Evolutionary conservation across 2,888 invertebrate species (phyloP), one percentile per base, ranked within the genome.

Genomic region (Empis livida): DNA sequence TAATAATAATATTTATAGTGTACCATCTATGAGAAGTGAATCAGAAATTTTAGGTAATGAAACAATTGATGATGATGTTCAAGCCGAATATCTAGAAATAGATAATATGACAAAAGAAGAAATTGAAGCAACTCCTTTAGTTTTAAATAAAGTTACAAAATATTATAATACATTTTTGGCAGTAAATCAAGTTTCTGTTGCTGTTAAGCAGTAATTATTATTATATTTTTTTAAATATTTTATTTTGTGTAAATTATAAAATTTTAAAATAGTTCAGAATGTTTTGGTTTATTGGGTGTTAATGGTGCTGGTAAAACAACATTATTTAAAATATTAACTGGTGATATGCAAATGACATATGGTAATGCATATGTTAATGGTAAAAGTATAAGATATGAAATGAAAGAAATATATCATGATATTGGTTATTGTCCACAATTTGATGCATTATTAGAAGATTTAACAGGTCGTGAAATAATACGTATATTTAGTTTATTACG

Each of bases 251-350:
- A n/a, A 13, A 13, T 10, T 32, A 32, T 10, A 32, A 13, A 27
- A 5, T 20, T 20, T 20, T 20, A 20, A 5, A 35, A n/a, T n/a
- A 64, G 79, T 49, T 77, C 77, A 10, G 89, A 89, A 67, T 87
- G 87, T 59, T 90, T 90, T 59, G 89, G 89, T 2, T 66, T 90
- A 38, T 69, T 90, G 43, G 88, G 90, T 1, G 81, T 88, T 0
- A 90, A 91, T 63, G 90, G 91, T 11, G 89, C 90, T 3, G 90
- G 90, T 0, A 91, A 90, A 67, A 89, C 88, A 0, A 81, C 82
- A 1, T 91, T 92, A 0, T 94, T 94, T 64, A 86, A 86, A 69
- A 89, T 91, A 84, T 71, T 92, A 57, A 91, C 91, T 44, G 91
- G 92, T 0, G 90, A 89, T 60, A 82, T 82, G 58, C 65, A 68